Percentiles rank a stretch among this genome's conserved stretches.
These are phyloP conservation scores for Todiramphus saurophagus DNA, from an alignment of 2,113 vertebrate genomes.

Conservation along the genomic window DNA sequence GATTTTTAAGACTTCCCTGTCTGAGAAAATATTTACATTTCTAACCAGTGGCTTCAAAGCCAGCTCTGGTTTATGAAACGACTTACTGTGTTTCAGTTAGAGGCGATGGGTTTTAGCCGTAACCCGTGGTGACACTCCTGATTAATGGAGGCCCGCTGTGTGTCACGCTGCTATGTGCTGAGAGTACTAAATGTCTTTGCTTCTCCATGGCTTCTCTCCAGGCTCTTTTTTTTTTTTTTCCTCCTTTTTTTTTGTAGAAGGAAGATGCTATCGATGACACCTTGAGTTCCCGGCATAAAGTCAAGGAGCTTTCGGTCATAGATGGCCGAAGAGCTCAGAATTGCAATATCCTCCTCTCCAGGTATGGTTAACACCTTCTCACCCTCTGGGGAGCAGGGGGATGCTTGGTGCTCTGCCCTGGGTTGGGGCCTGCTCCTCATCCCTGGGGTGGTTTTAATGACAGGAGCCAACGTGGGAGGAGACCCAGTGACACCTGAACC, in stretches of 20 bases:
- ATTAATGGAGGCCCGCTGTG: neutral
- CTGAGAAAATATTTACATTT: conserved; percentile 73
- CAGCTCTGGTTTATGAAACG: conserved; percentile 53
- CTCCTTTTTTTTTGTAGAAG: conserved; percentile 79
- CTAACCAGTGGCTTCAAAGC: conserved; percentile 65
- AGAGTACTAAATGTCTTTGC: conserved; percentile 32
- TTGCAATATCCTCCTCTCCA: conserved; percentile 98
- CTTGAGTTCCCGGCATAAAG: conserved; percentile 88
- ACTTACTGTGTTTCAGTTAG: conserved; percentile 41
- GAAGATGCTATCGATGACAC: conserved; percentile 91
- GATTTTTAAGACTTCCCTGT: conserved; percentile 65
- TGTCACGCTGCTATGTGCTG: neutral
- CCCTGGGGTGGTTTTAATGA: neutral
- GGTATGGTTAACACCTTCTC: conserved; percentile 70
- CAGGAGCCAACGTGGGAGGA: neutral
- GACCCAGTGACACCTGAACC: neutral
- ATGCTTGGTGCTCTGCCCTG: neutral
- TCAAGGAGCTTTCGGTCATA: conserved; percentile 97
- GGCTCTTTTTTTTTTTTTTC: neutral
- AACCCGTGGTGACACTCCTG: neutral
- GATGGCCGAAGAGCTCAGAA: conserved; percentile 97
- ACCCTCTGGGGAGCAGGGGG: neutral
- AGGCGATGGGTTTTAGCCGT: neutral
- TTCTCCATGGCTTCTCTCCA: conserved; percentile 57
- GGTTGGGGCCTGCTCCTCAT: neutral